Evolutionary conservation across 2,888 invertebrate genomes (phyloP).

Genomic region (Tenthredo livida): DNA sequence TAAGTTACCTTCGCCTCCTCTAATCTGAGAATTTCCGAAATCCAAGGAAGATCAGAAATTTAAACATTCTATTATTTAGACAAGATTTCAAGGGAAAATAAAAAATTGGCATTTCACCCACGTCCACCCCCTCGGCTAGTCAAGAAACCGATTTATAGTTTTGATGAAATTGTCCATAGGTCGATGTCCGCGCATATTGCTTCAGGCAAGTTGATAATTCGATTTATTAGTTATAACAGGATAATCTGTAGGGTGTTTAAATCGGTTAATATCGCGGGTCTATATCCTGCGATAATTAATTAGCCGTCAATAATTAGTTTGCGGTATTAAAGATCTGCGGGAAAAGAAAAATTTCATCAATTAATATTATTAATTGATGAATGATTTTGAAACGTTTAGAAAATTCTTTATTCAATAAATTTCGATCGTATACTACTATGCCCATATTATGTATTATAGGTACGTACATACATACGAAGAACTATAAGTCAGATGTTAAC

Average conservation of each 20-base stretch:
- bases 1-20: not conserved
- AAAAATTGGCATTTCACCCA: not conserved
- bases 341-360: too few species aligned
- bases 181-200: slow-evolving; percentile 14
- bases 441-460: too few species aligned
- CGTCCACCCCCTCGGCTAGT: too few species aligned
- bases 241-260: not conserved
- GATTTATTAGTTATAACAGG: not conserved
- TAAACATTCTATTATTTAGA: not conserved
- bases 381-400: too few species aligned
- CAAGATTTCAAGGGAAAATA: not conserved
- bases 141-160: not conserved
- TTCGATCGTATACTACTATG: too few species aligned
- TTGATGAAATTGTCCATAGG: not conserved
- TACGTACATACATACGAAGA: too few species aligned
- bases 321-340: not conserved
- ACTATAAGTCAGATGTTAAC: not conserved
- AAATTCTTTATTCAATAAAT: too few species aligned
- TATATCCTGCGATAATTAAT: not conserved
- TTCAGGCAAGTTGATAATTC: not conserved
- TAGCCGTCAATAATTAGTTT: not conserved
- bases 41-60: not conserved
- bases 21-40: not conserved
- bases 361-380: too few species aligned
- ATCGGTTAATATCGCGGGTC: not conserved